Conservation (phyloP, 2,113 vertebrate genomes). For the Baryphthengus martii region DNA sequence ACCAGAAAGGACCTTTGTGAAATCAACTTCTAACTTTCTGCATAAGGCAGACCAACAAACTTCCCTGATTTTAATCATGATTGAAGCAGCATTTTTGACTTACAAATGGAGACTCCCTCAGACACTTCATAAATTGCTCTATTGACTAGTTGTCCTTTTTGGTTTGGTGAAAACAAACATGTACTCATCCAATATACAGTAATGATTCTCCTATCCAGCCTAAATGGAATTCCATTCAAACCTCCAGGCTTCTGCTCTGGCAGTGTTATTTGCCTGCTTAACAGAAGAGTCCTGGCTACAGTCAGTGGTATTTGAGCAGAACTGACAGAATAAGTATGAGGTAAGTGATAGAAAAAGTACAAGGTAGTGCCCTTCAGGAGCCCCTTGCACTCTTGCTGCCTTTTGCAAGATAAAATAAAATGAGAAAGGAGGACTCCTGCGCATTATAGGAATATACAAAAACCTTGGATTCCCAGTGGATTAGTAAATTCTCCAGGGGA, state of each 20-base stretch:
- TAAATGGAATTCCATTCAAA: not conserved
- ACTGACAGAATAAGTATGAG: not conserved
- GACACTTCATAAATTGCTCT: not conserved
- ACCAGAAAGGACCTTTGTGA: not conserved
- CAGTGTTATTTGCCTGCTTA: not conserved
- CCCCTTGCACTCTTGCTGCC: not conserved
- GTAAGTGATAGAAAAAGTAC: not conserved
- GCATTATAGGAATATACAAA: no score
- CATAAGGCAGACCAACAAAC: not conserved
- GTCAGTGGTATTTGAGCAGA: not conserved
- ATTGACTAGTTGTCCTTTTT: not conserved
- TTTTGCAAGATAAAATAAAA: not conserved
- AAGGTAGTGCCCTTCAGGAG: not conserved
- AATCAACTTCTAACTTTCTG: not conserved
- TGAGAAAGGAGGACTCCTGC: not conserved
- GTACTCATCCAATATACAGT: not conserved
- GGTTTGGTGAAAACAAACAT: not conserved
- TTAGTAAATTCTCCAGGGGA: no score
- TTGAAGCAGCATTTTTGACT: not conserved
- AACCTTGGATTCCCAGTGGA: no score
- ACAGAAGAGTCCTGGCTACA: not conserved
- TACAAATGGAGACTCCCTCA: not conserved
- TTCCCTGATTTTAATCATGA: not conserved
- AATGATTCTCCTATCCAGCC: not conserved
- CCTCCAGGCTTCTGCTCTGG: not conserved